Base-by-base conservation (phyloP, 2,797 vertebrate genomes). In the Limnodromus scolopaceus region DNA sequence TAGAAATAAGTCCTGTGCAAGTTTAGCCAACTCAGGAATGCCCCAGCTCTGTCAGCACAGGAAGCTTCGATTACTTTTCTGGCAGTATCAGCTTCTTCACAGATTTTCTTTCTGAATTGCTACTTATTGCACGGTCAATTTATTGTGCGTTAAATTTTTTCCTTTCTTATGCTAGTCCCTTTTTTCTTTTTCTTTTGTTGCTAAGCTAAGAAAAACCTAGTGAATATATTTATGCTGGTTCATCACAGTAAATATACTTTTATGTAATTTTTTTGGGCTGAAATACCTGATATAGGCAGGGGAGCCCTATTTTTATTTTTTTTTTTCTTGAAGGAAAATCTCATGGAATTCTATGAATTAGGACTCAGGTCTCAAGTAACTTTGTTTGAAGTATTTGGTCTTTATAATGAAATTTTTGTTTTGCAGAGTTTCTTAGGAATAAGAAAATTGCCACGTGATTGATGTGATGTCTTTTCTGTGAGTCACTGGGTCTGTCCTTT, bases 21-120 rank as follows among this genome's bases (percentile, higher is more conserved):
- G 77, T 46, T 89, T 82, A 95, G 92, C 81, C 87, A 84, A 27
- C 84, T 79, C 55, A 6, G 87, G 89, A 69, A 61, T 53, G 68
- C 24, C 92, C 89, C 91, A 63, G 87, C 91, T 46, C 91, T 81
- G 91, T 55, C 94, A 97, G 96, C 84, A 78, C 64, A 78, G 79
- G 43, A 84, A 89, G 75, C 46, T 95, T 84, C 3, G 3, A 61
- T 65, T 90, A 57, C 90, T 93, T 79, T 91, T 61, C 89, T 92
- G 70, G 65, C 90, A 84, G n/a, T 19, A 36, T 84, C 93, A 96
- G 69, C 95, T 92, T 27, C 92, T 93, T 41, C 80, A 61, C 79
- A 78, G 83, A 76, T 92, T 94, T 90, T 30, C 84, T 46, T 68
- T 53, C 65, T n/a, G 27, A 82, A 87, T 61, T 92, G 57, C 58